Percentiles rank a stretch among this genome's conserved stretches.
These are phyloP conservation scores for Vandiemenella viatica DNA, from an alignment of 2,888 invertebrate species.

Conservation along the genomic window DNA sequence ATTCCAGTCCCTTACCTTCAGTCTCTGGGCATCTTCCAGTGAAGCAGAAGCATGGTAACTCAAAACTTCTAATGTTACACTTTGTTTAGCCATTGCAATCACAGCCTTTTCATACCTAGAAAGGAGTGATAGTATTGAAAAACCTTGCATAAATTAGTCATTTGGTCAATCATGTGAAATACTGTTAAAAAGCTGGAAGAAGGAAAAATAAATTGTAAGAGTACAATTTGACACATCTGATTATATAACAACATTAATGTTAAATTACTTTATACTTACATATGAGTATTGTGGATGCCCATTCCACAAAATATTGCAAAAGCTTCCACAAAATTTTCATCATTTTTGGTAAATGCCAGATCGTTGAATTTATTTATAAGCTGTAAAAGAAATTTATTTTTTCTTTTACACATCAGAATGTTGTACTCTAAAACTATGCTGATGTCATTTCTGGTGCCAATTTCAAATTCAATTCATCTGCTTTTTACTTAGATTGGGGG, in stretches of 20 bases:
- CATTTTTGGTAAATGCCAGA: conserved; percentile 81
- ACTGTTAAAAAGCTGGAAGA: not conserved
- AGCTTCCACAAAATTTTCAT: conserved; percentile 92
- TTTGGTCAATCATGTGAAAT: no score
- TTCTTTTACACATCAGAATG: not conserved
- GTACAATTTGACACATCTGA: not conserved
- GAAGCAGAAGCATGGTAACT: conserved; percentile 92
- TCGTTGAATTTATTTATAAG: conserved; percentile 87
- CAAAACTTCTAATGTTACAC: conserved; percentile 82
- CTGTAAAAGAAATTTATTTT: conserved; percentile 32
- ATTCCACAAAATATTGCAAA: conserved; percentile 96
- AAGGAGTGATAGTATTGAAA: conserved; percentile 5
- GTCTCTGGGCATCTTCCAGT: conserved; percentile 70
- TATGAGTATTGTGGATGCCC: conserved; percentile 93
- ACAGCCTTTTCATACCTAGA: conserved; percentile 79
- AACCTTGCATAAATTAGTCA: not conserved
- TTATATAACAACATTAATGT: no score
- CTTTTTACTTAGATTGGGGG: no score
- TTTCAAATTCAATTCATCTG: no score
- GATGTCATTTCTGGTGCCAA: no score
- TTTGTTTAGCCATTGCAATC: conserved; percentile 91
- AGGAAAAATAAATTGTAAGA: not conserved
- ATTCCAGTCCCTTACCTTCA: no score
- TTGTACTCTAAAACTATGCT: no score
- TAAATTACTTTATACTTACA: conserved; percentile 39